Evolutionary conservation across 2,113 vertebrate genomes (phyloP).

Genomic region (Erythrolamprus reginae): DNA sequence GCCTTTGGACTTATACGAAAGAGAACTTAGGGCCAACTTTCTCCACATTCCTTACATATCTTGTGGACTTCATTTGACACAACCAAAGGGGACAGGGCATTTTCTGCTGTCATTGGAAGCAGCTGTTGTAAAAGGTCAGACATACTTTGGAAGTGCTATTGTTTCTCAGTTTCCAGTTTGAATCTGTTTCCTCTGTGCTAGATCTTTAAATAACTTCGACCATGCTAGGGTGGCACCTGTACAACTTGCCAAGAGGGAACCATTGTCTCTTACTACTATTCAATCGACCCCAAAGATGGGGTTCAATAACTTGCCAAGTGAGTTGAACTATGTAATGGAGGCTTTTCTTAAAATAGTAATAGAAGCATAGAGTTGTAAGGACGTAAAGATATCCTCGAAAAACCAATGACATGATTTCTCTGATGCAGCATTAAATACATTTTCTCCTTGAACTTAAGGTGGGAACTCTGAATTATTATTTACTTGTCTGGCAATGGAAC

Average conservation of each 20-base stretch:
- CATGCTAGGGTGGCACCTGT: background rate
- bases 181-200: background rate
- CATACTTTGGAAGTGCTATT: constrained; percentile 23
- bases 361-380: background rate
- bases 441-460: background rate
- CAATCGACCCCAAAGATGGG: background rate
- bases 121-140: constrained; percentile 29
- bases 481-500: background rate
- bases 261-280: background rate
- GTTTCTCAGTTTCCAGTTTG: background rate
- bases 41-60: background rate
- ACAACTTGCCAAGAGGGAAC: background rate
- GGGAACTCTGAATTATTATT: background rate
- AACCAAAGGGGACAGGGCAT: background rate
- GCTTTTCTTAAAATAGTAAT: background rate
- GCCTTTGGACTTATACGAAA: background rate
- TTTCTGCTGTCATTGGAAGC: background rate
- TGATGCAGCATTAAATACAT: background rate
- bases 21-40: background rate
- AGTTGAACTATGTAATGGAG: background rate
- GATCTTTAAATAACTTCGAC: constrained; percentile 19
- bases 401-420: background rate
- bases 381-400: background rate
- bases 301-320: background rate
- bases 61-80: background rate